Percentiles rank a stretch among this genome's conserved stretches.
Conservation (phyloP, 2,113 vertebrate species). For the Riparia riparia region DNA sequence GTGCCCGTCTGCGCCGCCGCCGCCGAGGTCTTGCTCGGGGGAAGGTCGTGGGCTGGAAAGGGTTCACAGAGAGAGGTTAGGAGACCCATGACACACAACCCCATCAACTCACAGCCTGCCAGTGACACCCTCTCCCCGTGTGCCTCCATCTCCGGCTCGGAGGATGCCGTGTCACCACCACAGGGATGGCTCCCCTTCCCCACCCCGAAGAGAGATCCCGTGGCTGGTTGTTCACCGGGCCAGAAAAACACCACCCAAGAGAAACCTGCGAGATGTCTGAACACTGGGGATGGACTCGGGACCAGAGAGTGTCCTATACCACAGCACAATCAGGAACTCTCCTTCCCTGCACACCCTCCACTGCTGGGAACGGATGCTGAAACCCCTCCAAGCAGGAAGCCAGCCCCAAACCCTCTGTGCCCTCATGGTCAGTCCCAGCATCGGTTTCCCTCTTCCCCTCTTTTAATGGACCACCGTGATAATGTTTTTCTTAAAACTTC, state of each 20-base stretch:
- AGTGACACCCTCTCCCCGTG: not conserved
- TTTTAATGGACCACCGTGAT: rapidly evolving
- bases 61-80: conserved; percentile 56
- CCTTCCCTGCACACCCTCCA: rapidly evolving
- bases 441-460: rapidly evolving
- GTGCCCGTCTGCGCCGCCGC: conserved; percentile 83
- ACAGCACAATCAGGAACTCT: rapidly evolving
- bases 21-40: conserved; percentile 86
- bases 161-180: not conserved
- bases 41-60: conserved; percentile 88
- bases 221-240: rapidly evolving
- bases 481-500: not conserved
- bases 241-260: not conserved
- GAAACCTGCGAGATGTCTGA: rapidly evolving
- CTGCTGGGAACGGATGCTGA: not conserved
- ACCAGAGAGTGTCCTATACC: rapidly evolving
- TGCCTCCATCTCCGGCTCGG: rapidly evolving
- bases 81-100: not conserved
- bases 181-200: not conserved
- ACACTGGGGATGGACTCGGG: rapidly evolving
- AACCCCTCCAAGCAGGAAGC: not conserved
- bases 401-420: rapidly evolving
- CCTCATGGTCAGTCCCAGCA: not conserved
- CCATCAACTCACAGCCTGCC: not conserved
- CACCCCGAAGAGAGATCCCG: rapidly evolving